phyloP scores from a whole-genome alignment of 2,113 vertebrate genomes.

The Dendropsophus ebraccatus region DNA sequence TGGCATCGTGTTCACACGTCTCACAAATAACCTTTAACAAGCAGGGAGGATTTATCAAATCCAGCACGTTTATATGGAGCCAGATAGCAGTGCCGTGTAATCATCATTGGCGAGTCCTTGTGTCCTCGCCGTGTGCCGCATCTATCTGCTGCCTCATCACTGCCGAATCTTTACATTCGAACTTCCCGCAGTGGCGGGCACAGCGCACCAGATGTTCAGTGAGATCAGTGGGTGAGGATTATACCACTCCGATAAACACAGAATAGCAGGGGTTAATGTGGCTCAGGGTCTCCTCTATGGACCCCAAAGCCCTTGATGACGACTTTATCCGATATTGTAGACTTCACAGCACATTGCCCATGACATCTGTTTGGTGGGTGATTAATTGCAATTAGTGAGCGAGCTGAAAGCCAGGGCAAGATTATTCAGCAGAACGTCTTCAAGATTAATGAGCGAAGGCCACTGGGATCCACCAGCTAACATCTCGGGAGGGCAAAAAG shows the following conservation, averaged over 20 bases:
- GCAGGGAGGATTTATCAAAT: neutral
- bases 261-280: neutral
- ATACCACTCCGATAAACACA: slow-evolving; percentile 50
- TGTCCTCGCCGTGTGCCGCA: neutral
- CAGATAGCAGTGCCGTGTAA: neutral
- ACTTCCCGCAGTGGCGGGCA: neutral
- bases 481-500: neutral
- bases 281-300: slow-evolving; percentile 46
- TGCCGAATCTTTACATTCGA: neutral
- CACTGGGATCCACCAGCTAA: slow-evolving; percentile 64
- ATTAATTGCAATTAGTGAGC: slow-evolving; percentile 99
- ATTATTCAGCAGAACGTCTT: slow-evolving; percentile 92
- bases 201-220: slow-evolving; percentile 65
- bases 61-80: neutral
- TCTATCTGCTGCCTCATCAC: neutral
- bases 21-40: neutral
- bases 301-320: slow-evolving; percentile 74
- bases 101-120: neutral
- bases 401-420: slow-evolving; percentile 95
- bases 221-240: slow-evolving; percentile 65
- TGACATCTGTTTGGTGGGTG: slow-evolving; percentile 98
- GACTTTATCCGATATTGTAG: slow-evolving; percentile 82
- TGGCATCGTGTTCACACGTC: neutral
- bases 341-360: slow-evolving; percentile 88
- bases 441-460: slow-evolving; percentile 95